Percentiles rank a stretch among this genome's conserved stretches.
Conservation (phyloP, 2,113 vertebrate genomes). For the Rhinichthys klamathensis region DNA sequence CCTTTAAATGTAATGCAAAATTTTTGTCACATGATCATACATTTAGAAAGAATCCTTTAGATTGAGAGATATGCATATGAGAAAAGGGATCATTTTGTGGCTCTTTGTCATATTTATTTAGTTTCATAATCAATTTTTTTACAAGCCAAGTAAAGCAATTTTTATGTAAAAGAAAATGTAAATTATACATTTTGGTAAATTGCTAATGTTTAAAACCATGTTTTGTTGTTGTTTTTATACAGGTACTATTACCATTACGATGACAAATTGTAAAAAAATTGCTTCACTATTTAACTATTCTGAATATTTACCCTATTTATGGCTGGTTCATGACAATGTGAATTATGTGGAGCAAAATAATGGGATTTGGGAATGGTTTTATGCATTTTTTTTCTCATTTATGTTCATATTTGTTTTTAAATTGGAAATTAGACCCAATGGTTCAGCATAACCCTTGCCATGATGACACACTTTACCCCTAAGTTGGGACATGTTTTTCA, state of each 20-base stretch:
- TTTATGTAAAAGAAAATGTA: background rate
- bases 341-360: background rate
- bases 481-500: background rate
- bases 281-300: background rate
- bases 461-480: background rate
- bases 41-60: background rate
- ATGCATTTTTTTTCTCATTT: background rate
- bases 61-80: background rate
- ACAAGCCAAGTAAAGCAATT: background rate
- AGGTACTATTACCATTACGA: background rate
- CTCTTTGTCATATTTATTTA: background rate
- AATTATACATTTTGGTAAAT: background rate
- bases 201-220: no score
- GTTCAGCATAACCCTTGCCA: background rate
- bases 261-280: background rate
- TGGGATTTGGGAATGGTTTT: background rate
- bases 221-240: no score
- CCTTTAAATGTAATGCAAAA: background rate
- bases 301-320: background rate
- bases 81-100: background rate
- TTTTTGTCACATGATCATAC: background rate
- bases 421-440: background rate
- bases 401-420: background rate
- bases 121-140: background rate
- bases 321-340: background rate